Evolutionary conservation across 2,113 vertebrate species (phyloP).

Genomic region (Sardina pilchardus): DNA sequence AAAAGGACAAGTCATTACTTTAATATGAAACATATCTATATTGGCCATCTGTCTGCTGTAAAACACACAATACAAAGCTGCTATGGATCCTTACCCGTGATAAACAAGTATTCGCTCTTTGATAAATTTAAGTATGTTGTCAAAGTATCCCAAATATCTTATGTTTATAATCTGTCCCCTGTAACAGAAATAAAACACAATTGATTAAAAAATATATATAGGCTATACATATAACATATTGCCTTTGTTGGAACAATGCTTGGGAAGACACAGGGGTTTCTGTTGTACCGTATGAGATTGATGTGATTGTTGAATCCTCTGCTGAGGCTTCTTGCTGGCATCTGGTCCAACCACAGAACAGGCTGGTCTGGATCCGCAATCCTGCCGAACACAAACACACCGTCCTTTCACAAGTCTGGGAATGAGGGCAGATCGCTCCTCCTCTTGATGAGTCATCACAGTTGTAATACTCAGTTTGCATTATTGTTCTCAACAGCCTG

Average conservation of each 20-base stretch:
- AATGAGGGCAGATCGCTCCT: background rate
- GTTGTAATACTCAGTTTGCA: background rate
- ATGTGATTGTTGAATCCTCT: constrained; percentile 98
- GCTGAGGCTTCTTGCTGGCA: constrained; percentile 91
- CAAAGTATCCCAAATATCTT: constrained; percentile 93
- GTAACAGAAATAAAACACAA: constrained; percentile 31
- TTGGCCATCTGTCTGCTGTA: background rate
- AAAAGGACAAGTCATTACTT: background rate
- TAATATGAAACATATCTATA: background rate
- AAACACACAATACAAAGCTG: background rate
- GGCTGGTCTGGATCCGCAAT: constrained; percentile 96
- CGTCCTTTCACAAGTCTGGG: background rate
- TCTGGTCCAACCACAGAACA: constrained; percentile 96
- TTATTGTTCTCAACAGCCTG: background rate
- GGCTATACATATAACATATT: background rate
- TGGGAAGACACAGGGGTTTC: background rate
- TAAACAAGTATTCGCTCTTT: constrained; percentile 97
- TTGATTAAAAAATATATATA: no score
- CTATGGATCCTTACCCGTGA: constrained; percentile 79
- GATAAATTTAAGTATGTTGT: constrained; percentile 95
- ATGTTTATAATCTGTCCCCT: constrained; percentile 98
- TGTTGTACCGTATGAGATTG: constrained; percentile 88
- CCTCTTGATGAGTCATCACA: background rate
- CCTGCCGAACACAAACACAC: constrained; percentile 63
- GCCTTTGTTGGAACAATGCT: background rate